Conservation (phyloP, 2,113 vertebrate genomes). For the Todiramphus saurophagus region DNA sequence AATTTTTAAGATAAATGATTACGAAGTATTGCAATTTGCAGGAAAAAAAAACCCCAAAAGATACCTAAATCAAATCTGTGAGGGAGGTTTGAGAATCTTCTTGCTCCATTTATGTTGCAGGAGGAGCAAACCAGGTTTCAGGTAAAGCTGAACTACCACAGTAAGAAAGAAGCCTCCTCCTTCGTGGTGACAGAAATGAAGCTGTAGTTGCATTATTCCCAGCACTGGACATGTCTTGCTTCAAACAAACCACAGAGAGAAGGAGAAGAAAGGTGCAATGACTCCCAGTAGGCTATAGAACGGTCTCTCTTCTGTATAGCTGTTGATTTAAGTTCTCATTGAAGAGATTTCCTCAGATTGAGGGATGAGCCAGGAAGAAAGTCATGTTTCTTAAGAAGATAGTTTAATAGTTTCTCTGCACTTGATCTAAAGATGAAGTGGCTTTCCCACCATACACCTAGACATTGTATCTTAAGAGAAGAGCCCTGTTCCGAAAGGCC, state of each 20-base stretch:
- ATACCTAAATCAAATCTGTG: background rate
- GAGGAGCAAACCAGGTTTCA: background rate
- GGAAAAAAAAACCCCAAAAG: background rate
- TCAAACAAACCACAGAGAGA: background rate
- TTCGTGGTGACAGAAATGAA: background rate
- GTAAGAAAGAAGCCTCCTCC: background rate
- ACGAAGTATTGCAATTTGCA: background rate
- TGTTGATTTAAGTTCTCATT: background rate
- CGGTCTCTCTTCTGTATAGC: background rate
- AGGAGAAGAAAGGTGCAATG: background rate
- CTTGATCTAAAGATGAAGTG: background rate
- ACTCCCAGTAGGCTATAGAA: background rate
- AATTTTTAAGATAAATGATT: background rate
- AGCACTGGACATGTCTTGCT: background rate
- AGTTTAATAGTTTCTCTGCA: background rate
- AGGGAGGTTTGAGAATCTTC: background rate
- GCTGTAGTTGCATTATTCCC: background rate
- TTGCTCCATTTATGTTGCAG: background rate
- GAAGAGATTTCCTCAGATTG: background rate
- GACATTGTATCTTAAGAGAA: background rate
- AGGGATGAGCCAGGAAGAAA: background rate
- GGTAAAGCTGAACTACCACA: background rate
- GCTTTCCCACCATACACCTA: background rate
- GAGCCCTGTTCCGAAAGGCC: background rate
- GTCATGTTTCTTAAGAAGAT: background rate